Percentiles rank a stretch among this genome's conserved stretches.
Conservation (phyloP, 2,797 vertebrate species). For the Lepidocolaptes lacrymiger region DNA sequence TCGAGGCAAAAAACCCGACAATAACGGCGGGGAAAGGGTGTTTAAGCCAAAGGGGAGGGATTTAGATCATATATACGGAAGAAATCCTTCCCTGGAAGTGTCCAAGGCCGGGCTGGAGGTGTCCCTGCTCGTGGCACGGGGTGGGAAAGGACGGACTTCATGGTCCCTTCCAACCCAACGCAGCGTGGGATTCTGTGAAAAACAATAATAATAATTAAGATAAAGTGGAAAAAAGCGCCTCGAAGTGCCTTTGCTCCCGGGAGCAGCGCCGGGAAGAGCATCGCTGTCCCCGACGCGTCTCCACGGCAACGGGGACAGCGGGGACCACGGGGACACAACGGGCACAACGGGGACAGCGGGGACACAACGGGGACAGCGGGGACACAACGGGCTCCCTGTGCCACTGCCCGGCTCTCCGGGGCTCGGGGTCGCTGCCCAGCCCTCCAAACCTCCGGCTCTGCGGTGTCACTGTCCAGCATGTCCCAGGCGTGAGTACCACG, state of each 20-base stretch:
- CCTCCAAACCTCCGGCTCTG: no score
- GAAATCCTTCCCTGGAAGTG: neutral
- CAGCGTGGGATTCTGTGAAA: accelerated
- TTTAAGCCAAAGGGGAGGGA: neutral
- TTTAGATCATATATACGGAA: neutral
- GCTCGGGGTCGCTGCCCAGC: no score
- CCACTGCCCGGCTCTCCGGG: no score
- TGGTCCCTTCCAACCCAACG: no score
- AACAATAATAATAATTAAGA: neutral
- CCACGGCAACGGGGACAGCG: neutral
- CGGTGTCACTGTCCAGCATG: neutral
- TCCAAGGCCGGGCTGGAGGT: accelerated
- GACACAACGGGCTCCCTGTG: no score
- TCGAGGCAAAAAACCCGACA: neutral
- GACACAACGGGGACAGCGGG: no score
- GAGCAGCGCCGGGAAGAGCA: neutral
- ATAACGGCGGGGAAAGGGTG: neutral
- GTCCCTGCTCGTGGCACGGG: no score
- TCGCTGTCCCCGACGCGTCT: neutral
- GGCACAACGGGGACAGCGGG: no score
- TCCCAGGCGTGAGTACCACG: neutral
- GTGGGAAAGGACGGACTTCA: accelerated
- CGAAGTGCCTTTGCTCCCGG: neutral
- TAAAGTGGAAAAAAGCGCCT: neutral
- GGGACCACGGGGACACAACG: no score